Percentiles rank a stretch among this genome's conserved stretches.
Conservation (phyloP, 2,888 invertebrate species). For the Onchidella celtica region DNA sequence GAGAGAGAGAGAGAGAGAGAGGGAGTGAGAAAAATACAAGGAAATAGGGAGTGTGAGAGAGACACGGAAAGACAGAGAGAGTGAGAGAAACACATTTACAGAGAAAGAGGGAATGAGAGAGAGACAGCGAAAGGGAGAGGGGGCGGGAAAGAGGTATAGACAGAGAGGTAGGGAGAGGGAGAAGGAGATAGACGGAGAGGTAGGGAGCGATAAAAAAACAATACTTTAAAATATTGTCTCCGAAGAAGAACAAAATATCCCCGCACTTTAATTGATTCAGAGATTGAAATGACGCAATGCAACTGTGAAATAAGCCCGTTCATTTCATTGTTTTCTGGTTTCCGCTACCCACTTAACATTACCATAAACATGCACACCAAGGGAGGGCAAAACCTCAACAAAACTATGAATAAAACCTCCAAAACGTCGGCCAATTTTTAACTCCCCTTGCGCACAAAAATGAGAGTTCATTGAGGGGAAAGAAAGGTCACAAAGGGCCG, state of each 20-base stretch:
- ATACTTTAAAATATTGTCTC: neutral
- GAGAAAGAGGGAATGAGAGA: neutral
- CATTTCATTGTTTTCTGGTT: too few species aligned
- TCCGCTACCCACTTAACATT: neutral
- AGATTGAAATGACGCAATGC: too few species aligned
- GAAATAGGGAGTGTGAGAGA: slow-evolving; percentile 2
- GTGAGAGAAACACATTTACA: neutral
- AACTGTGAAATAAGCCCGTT: too few species aligned
- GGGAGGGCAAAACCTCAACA: neutral
- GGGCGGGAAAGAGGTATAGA: slow-evolving; percentile 1
- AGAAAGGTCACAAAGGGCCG: neutral
- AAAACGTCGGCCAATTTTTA: neutral
- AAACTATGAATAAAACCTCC: neutral
- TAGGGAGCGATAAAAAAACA: neutral
- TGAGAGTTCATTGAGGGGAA: too few species aligned
- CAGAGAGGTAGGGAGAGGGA: slow-evolving; percentile 8
- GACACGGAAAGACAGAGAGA: neutral
- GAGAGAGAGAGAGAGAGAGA: neutral
- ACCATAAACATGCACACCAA: neutral
- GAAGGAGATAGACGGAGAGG: neutral
- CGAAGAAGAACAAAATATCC: too few species aligned
- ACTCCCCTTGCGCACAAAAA: neutral
- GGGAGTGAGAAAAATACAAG: slow-evolving; percentile 17
- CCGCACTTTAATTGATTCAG: too few species aligned
- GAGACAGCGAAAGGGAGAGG: neutral